Percentiles rank a stretch among this genome's conserved stretches.
phyloP scores from a whole-genome alignment of 2,888 invertebrate species.

The Ashinkailepas kermadecensis region DNA sequence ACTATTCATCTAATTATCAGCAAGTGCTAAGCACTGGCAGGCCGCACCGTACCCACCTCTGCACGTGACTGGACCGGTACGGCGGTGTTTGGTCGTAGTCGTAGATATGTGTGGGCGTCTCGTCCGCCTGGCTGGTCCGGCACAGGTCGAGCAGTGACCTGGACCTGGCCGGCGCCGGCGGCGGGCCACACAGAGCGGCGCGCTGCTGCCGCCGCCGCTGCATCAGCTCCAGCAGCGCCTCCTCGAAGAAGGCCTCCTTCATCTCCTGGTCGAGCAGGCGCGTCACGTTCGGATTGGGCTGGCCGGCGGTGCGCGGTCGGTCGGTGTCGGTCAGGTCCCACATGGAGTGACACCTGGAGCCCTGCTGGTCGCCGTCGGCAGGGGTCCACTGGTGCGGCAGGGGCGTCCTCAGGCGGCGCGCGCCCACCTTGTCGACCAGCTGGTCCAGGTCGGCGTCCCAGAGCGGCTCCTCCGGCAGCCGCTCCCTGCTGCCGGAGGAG shows the following conservation, averaged over 20 bases:
- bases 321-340: background rate
- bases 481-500: background rate
- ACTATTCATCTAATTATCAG: background rate
- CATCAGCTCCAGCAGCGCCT: background rate
- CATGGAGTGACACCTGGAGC: background rate
- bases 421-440: background rate
- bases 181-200: background rate
- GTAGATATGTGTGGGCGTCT: background rate
- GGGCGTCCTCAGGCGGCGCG: background rate
- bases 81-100: background rate
- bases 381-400: background rate
- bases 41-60: background rate
- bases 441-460: slow-evolving; percentile 10
- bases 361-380: background rate
- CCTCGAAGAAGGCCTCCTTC: slow-evolving; percentile 6
- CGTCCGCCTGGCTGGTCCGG: background rate
- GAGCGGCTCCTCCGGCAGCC: background rate
- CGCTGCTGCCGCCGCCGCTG: background rate
- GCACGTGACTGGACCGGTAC: background rate
- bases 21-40: too few species aligned
- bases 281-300: background rate
- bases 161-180: background rate
- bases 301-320: too few species aligned
- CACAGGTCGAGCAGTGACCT: background rate
- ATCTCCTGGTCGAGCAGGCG: slow-evolving; percentile 9